Base-by-base conservation (phyloP, 1,140 invertebrate species). In the Zophobas morio region DNA sequence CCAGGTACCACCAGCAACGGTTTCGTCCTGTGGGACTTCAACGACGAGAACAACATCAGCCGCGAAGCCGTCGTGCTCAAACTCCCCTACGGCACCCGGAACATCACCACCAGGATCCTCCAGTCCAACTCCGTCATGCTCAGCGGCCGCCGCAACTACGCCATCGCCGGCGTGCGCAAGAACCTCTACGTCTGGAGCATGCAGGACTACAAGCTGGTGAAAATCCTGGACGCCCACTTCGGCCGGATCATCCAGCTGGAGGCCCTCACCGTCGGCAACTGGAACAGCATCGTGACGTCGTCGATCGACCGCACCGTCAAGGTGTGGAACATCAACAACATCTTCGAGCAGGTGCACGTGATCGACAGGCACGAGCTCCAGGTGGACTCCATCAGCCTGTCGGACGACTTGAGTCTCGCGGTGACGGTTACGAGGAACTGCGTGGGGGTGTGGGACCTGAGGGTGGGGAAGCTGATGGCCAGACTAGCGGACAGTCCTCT, bases 271-370 rank as follows among this genome's bases (percentile, higher is more conserved):
- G 91, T 96, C 53, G 95, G 94, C 1, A 92, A 94, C 76, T 97
- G 97, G 93, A 99, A 99, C 86, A 96, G 94, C 84, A 94, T 98
- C 39, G 95, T 99, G 40, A 98, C 98, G 0, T 98, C 98, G 0
- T 99, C 97, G 0, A 98, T 99, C 70, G 98, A 99, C 87, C 91
- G 97, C 78, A 97, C 96, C 0, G 97, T 99, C 0, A 99, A 99
- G 89, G 97, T 99, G 0, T 99, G 98, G 98, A 99, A 99, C 86
- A 98, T 99, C 76, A 98, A 99, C 84, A 99, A 99, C 84, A 99
- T 99, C 82, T 97, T 98, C 84, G 97, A 99, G 85, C 96, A 99
- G 88, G 97, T 99, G 1, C 95, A 99, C 85, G 94, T 96, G 20
- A 97, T 99, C 78, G 96, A 99, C 84, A 89, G 97, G 56, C 96